A percentile compares a stretch with the other conserved stretches of the same genome.
These are phyloP conservation scores for Lasioglossum marginatum DNA, from an alignment of 2,888 invertebrate species.

Conservation along the genomic window DNA sequence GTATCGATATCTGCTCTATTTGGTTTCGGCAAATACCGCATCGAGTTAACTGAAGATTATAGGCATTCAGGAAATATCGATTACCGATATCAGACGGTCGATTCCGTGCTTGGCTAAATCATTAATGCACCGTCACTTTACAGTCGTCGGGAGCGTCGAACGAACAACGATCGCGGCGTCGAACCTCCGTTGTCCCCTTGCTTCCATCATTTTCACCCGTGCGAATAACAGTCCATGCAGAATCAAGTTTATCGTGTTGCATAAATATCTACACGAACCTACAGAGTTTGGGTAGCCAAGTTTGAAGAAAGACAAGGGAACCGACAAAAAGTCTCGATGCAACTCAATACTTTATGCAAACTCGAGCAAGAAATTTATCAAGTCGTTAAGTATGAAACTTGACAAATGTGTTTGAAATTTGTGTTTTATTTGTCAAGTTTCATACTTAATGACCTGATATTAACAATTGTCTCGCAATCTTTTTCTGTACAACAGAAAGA, in stretches of 20 bases:
- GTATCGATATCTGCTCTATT: constrained; percentile 55
- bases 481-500: background rate
- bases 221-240: background rate
- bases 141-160: background rate
- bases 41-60: constrained; percentile 51
- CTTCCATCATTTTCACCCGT: background rate
- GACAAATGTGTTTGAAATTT: no score
- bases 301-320: no score
- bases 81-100: constrained; percentile 41
- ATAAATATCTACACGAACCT: background rate
- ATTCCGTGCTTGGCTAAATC: constrained; percentile 3
- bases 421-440: no score
- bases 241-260: background rate
- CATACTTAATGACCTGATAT: no score
- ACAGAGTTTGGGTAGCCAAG: no score
- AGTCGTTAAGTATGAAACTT: no score
- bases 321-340: background rate
- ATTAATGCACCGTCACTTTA: constrained; percentile 27
- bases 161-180: background rate
- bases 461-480: background rate
- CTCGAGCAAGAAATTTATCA: background rate
- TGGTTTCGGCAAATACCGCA: constrained; percentile 54
- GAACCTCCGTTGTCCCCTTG: background rate
- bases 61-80: constrained; percentile 54
- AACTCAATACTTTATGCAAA: background rate